These are phyloP conservation scores for Poecilus cupreus DNA, from an alignment of 2,888 invertebrate genomes.

Conservation along the genomic window DNA sequence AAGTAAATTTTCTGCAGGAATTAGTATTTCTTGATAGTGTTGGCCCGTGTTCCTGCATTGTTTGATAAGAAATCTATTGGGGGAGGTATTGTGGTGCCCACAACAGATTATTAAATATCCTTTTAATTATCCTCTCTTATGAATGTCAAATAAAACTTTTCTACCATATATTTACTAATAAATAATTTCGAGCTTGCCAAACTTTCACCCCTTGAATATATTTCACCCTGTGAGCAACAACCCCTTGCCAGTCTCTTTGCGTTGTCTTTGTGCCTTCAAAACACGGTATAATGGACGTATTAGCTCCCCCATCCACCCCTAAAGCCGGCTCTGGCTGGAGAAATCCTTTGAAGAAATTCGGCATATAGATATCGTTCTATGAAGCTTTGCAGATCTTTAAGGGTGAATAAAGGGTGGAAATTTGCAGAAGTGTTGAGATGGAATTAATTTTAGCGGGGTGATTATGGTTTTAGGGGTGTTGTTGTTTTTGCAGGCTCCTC, in stretches of 20 bases:
- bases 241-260: not conserved
- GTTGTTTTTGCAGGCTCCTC: not conserved
- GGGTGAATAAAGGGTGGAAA: not conserved
- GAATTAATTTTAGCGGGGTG: not conserved
- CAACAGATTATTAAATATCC: no score
- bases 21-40: no score
- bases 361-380: not conserved
- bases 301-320: not conserved
- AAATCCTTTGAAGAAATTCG: conserved; percentile 5
- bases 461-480: not conserved
- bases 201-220: no score
- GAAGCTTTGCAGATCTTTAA: not conserved
- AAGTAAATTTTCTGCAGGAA: no score
- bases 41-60: no score
- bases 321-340: not conserved
- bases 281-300: conserved; percentile 11
- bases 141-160: no score
- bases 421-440: not conserved
- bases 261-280: not conserved
- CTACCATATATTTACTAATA: no score
- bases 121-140: no score
- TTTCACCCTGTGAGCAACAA: not conserved
- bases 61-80: no score
- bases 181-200: no score
- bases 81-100: no score